Evolutionary conservation across 2,888 invertebrate species (phyloP).

Genomic region (Nephrotoma guestfalica): DNA sequence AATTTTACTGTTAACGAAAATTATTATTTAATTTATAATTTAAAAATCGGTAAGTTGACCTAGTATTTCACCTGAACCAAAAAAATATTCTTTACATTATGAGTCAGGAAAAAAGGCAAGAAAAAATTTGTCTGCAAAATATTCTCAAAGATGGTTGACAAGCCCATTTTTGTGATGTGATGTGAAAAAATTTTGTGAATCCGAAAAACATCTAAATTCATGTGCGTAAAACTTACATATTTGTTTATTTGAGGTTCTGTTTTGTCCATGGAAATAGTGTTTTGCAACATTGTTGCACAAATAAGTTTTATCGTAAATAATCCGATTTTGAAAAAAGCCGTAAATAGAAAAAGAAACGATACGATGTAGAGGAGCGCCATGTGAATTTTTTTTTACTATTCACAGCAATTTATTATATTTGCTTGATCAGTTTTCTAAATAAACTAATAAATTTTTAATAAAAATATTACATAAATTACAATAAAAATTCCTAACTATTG

Average conservation of each 20-base stretch:
- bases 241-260: background rate
- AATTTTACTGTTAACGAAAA: background rate
- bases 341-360: background rate
- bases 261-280: background rate
- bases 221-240: background rate
- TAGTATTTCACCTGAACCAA: background rate
- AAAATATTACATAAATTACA: background rate
- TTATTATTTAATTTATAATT: background rate
- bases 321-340: background rate
- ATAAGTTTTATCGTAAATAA: background rate
- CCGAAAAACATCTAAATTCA: background rate
- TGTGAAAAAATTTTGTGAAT: background rate
- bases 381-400: background rate
- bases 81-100: background rate
- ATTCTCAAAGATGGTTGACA: conserved; percentile 7
- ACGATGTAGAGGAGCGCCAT: background rate
- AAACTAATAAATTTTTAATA: background rate
- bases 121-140: background rate
- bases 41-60: background rate
- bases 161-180: conserved; percentile 4
- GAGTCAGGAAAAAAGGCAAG: background rate
- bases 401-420: background rate
- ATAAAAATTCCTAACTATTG: background rate
- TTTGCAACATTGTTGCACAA: background rate
- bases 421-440: background rate